Percentiles rank a stretch among this genome's conserved stretches.
Conservation (phyloP, 1,140 invertebrate genomes). For the Bombus fervidus region DNA sequence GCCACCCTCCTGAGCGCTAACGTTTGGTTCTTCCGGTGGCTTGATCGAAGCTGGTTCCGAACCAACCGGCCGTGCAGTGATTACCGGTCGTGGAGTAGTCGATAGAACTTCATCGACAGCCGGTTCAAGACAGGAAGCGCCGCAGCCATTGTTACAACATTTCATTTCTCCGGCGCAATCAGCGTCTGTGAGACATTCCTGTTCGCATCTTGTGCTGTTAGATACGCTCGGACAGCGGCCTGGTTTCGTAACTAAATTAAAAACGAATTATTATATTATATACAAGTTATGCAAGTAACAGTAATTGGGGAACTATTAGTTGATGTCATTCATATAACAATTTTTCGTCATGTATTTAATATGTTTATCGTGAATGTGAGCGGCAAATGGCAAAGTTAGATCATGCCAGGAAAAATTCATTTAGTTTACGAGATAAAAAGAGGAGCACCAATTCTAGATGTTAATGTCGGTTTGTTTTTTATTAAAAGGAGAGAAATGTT, state of each 20-base stretch:
- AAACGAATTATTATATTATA: neutral
- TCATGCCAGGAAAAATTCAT: no score
- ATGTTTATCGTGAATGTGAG: no score
- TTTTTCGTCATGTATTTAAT: neutral
- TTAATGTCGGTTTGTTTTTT: no score
- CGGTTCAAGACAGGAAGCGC: slow-evolving; percentile 87
- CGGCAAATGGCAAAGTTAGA: no score
- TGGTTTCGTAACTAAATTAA: slow-evolving; percentile 85
- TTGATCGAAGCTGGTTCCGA: slow-evolving; percentile 76
- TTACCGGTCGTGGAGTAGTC: slow-evolving; percentile 61
- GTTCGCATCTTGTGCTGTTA: slow-evolving; percentile 83
- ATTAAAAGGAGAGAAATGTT: no score
- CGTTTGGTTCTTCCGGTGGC: slow-evolving; percentile 83
- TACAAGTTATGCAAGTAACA: no score
- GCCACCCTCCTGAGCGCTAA: slow-evolving; percentile 87
- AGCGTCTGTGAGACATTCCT: slow-evolving; percentile 91
- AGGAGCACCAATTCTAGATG: no score
- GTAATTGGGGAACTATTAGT: no score
- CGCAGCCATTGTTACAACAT: slow-evolving; percentile 92
- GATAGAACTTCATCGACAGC: slow-evolving; percentile 68
- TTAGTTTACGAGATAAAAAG: no score
- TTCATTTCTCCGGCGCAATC: slow-evolving; percentile 90
- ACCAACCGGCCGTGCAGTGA: slow-evolving; percentile 72
- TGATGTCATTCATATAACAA: neutral
- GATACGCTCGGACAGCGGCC: slow-evolving; percentile 88